Evolutionary conservation across 2,113 vertebrate genomes (phyloP).

Genomic region (Ochotona curzoniae): DNA sequence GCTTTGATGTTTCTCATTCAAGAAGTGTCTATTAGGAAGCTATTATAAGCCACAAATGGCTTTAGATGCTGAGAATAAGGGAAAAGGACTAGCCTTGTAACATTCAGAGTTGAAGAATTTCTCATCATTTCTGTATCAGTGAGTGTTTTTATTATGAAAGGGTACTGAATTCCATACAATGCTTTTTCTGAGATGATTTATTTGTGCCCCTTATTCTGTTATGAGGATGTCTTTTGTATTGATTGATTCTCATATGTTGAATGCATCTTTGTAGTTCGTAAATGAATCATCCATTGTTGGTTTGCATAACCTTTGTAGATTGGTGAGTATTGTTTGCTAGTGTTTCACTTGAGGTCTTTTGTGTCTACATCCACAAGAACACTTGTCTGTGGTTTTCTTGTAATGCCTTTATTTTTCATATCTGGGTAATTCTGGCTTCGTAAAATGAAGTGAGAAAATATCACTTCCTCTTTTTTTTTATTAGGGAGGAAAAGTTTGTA

Average conservation of each 20-base stretch:
- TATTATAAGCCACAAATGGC: not conserved
- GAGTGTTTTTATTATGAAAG: not conserved
- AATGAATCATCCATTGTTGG: not conserved
- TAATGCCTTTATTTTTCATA: not conserved
- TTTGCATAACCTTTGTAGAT: not conserved
- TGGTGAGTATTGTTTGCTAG: not conserved
- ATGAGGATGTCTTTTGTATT: not conserved
- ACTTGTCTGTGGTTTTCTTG: not conserved
- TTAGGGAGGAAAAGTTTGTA: not conserved
- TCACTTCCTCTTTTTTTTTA: not conserved
- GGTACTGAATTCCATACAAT: not conserved
- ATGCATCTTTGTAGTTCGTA: not conserved
- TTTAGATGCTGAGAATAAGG: not conserved
- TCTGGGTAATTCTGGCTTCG: not conserved
- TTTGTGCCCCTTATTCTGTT: not conserved
- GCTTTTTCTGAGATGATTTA: not conserved
- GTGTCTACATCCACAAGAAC: not conserved
- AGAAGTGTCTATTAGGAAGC: not conserved
- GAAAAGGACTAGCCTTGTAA: not conserved
- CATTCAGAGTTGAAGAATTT: not conserved
- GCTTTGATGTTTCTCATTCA: conserved; percentile 4
- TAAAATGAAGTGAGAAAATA: not conserved
- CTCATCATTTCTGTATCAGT: not conserved
- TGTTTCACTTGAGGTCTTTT: not conserved
- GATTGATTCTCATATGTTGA: conserved; percentile 10